Percentiles rank a stretch among this genome's conserved stretches.
Evolutionary conservation across 1,140 invertebrate genomes (phyloP).

Genomic region (Drosophila grimshawi): DNA sequence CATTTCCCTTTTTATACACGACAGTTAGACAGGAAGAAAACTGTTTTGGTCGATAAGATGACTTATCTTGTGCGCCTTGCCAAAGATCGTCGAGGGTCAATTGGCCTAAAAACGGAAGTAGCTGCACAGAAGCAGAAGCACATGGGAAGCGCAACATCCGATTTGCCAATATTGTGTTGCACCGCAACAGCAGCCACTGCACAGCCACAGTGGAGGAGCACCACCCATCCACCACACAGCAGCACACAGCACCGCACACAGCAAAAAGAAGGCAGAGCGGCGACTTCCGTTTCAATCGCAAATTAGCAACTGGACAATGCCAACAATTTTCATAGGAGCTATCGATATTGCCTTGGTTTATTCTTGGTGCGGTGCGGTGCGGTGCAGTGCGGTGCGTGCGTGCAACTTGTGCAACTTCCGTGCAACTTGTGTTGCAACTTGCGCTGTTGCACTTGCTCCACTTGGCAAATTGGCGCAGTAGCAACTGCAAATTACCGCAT

Average conservation of each 20-base stretch:
- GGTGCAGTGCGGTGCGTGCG: neutral
- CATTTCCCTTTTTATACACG: slow-evolving; percentile 29
- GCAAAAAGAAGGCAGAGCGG: neutral
- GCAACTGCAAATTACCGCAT: slow-evolving; percentile 66
- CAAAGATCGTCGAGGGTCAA: slow-evolving; percentile 6
- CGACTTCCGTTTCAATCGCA: slow-evolving; percentile 15
- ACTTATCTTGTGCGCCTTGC: neutral
- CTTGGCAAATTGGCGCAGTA: slow-evolving; percentile 35
- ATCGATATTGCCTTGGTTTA: neutral
- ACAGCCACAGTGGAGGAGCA: neutral
- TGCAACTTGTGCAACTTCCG: slow-evolving; percentile 49
- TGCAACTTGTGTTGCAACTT: slow-evolving; percentile 9
- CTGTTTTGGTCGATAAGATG: neutral
- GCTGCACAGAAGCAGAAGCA: neutral
- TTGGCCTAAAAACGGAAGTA: slow-evolving; percentile 31
- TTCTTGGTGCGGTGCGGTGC: neutral
- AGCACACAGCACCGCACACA: neutral
- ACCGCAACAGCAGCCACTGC: too few relatives aligned
- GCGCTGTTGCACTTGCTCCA: slow-evolving; percentile 35
- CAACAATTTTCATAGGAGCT: neutral
- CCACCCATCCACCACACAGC: neutral
- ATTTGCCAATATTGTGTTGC: neutral
- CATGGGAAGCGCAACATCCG: slow-evolving; percentile 12
- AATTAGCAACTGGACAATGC: slow-evolving; percentile 5
- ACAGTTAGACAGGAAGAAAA: slow-evolving; percentile 33